Conservation (phyloP, 1,140 invertebrate species). For the Rhynchophorus ferrugineus region DNA sequence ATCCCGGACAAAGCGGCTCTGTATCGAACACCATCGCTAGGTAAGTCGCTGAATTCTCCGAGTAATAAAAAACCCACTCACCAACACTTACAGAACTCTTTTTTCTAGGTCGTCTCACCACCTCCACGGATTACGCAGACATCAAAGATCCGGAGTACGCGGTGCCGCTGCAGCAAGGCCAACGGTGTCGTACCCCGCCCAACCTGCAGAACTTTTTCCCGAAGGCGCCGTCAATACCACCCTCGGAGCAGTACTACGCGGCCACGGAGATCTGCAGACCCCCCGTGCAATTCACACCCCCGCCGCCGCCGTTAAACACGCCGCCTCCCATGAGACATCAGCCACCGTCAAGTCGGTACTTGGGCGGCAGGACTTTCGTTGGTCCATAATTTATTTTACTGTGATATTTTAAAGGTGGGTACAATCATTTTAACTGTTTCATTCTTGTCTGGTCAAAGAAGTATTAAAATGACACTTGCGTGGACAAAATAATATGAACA, state of each 20-base stretch:
- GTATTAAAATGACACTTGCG: no score
- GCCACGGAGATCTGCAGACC: conserved; percentile 38
- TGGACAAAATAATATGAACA: no score
- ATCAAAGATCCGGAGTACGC: conserved; percentile 35
- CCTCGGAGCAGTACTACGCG: conserved; percentile 36
- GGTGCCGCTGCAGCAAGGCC: conserved; percentile 31
- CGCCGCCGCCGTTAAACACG: conserved; percentile 34
- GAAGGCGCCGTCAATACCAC: conserved; percentile 33
- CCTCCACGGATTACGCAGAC: conserved; percentile 34
- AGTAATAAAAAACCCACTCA: no score
- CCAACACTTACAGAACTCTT: no score
- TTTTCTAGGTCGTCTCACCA: conserved; percentile 16
- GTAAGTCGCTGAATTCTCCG: conserved; percentile 21
- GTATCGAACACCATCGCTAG: conserved; percentile 33
- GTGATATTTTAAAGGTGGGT: conserved; percentile 17
- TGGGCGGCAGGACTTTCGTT: conserved; percentile 31
- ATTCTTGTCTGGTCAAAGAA: neutral
- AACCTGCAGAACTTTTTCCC: conserved; percentile 34
- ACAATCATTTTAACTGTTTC: neutral
- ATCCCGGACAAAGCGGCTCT: conserved; percentile 37
- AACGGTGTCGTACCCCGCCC: conserved; percentile 29
- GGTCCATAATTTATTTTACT: conserved; percentile 32
- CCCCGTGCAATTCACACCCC: conserved; percentile 25
- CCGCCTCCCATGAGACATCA: conserved; percentile 34
- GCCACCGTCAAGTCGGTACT: conserved; percentile 32